A percentile compares a stretch with the other conserved stretches of the same genome.
Conservation (phyloP, 2,888 invertebrate genomes). For the Epinotia ramella region DNA sequence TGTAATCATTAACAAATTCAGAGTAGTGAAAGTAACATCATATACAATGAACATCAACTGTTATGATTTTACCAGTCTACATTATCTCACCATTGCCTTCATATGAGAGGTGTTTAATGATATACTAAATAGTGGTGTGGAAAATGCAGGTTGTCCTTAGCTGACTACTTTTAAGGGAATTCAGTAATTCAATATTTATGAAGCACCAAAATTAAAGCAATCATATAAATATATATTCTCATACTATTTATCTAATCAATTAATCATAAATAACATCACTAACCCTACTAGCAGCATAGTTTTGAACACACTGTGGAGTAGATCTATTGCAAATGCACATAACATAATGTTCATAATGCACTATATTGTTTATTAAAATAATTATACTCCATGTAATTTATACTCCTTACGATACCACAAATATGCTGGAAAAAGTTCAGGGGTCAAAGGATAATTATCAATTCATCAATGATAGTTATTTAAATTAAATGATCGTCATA, state of each 20-base stretch:
- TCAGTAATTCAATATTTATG: too few relatives aligned
- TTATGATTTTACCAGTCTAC: neutral
- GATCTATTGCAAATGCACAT: neutral
- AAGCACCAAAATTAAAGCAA: too few relatives aligned
- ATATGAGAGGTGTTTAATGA: neutral
- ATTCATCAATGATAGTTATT: too few relatives aligned
- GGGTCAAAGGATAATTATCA: too few relatives aligned
- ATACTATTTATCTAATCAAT: neutral
- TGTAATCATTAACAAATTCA: conserved; percentile 72
- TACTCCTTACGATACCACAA: too few relatives aligned
- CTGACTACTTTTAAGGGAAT: too few relatives aligned
- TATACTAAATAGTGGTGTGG: too few relatives aligned
- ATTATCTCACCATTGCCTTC: neutral
- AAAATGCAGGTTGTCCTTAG: too few relatives aligned
- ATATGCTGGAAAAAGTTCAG: too few relatives aligned
- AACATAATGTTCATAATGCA: neutral
- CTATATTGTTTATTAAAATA: neutral
- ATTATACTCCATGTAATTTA: too few relatives aligned
- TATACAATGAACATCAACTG: conserved; percentile 42
- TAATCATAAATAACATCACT: neutral
- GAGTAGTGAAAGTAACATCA: conserved; percentile 77
- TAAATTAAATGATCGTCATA: too few relatives aligned
- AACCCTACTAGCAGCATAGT: neutral
- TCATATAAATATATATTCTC: too few relatives aligned
- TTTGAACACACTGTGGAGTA: neutral